Evolutionary conservation across 64 coral and sea anemone species (phyloP).

Genomic region (Stylophora pistillata): DNA sequence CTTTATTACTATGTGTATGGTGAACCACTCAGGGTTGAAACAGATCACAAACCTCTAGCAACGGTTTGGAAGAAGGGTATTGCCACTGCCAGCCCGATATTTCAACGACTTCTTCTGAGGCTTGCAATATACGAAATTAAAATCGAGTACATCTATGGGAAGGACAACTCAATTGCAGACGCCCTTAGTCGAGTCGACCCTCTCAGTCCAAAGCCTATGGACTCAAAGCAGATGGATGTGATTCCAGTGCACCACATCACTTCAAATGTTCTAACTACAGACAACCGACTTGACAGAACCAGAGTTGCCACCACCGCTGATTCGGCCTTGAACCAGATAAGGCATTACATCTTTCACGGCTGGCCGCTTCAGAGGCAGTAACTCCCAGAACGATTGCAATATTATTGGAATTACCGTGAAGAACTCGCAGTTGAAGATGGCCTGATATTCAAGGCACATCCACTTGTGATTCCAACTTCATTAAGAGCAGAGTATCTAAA

Average conservation of each 20-base stretch:
- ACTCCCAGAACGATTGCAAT: constrained; percentile 36
- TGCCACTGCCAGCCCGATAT: background rate
- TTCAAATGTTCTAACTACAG: constrained; percentile 33
- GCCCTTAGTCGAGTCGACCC: constrained; percentile 44
- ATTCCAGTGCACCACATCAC: constrained; percentile 52
- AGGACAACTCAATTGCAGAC: constrained; percentile 61
- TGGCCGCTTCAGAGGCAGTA: constrained; percentile 45
- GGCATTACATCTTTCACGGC: constrained; percentile 38
- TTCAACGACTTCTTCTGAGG: constrained; percentile 13
- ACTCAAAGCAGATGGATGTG: constrained; percentile 22
- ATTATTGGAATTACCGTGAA: constrained; percentile 70
- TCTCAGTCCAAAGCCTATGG: background rate
- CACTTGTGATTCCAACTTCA: constrained; percentile 30
- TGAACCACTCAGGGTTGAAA: background rate
- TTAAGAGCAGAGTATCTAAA: constrained; percentile 20
- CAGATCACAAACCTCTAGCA: background rate
- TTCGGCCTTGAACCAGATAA: background rate
- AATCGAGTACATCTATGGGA: constrained; percentile 44
- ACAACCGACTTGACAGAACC: constrained; percentile 41
- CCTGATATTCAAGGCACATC: constrained; percentile 31
- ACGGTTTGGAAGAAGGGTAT: background rate
- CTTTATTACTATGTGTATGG: constrained; percentile 21
- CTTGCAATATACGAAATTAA: constrained; percentile 1
- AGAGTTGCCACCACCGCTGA: constrained; percentile 35
- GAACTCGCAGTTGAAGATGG: constrained; percentile 55